A percentile compares a stretch with the other conserved stretches of the same genome.
phyloP scores from a whole-genome alignment of 2,113 vertebrate species.

The Leiothrix lutea region DNA sequence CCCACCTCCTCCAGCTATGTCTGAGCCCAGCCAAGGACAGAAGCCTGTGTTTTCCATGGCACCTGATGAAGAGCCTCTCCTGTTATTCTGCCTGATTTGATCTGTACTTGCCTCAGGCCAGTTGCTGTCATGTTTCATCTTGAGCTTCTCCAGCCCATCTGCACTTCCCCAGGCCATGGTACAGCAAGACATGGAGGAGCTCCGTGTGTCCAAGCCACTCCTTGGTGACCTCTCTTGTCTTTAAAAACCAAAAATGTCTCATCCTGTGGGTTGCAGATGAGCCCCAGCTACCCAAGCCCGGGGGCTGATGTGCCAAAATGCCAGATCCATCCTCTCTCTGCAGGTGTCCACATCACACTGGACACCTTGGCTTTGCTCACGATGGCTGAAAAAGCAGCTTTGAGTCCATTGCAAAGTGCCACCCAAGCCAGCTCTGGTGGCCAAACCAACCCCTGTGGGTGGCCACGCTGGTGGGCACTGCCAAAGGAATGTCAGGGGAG shows the following conservation, averaged over 20 bases:
- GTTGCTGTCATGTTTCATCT: constrained; percentile 32
- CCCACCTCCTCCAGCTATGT: constrained; percentile 46
- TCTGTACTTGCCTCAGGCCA: not conserved
- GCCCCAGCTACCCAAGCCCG: not conserved
- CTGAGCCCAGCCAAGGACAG: constrained; percentile 37
- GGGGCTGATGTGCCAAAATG: not conserved
- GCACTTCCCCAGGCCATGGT: not conserved
- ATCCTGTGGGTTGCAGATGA: accelerated
- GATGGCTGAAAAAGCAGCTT: not conserved
- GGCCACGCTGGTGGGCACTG: accelerated
- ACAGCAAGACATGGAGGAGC: not conserved
- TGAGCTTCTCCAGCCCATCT: constrained; percentile 24
- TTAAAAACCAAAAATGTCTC: not conserved
- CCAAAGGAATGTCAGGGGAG: not conserved
- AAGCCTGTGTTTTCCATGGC: constrained; percentile 42
- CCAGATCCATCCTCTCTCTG: not conserved
- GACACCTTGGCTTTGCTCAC: not conserved
- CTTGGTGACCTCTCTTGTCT: not conserved
- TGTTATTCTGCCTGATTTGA: constrained; percentile 39
- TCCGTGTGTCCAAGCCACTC: not conserved
- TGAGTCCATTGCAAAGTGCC: not conserved
- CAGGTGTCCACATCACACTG: not conserved
- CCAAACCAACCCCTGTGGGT: not conserved
- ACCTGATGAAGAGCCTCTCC: constrained; percentile 52
- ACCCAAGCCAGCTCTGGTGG: not conserved